A percentile compares a stretch with the other conserved stretches of the same genome.
Evolutionary conservation across 2,888 invertebrate species (phyloP).

Genomic region (Embidobia sp.): DNA sequence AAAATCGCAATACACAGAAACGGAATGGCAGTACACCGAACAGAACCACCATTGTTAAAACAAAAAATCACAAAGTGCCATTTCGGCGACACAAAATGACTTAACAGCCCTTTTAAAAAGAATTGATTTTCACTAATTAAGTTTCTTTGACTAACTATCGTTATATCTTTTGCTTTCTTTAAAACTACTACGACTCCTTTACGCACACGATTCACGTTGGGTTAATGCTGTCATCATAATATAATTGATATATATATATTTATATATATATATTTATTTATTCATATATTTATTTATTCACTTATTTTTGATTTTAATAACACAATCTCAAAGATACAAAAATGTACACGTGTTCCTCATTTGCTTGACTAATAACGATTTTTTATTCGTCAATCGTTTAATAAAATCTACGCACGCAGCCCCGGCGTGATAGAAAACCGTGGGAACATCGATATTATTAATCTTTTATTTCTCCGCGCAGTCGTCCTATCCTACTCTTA

Average conservation of each 20-base stretch:
- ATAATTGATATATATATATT: conserved; percentile 53
- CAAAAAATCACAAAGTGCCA: conserved; percentile 46
- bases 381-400: conserved; percentile 42
- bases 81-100: conserved; percentile 11
- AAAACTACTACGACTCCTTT: conserved; percentile 61
- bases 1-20: conserved; percentile 66
- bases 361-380: conserved; percentile 54
- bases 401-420: conserved; percentile 54
- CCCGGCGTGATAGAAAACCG: conserved; percentile 52
- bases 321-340: conserved; percentile 61
- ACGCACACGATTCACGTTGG: conserved; percentile 59
- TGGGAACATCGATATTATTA: conserved; percentile 55
- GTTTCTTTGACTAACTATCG: conserved; percentile 58
- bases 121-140: conserved; percentile 28
- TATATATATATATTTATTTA: conserved; percentile 29
- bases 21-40: conserved; percentile 46
- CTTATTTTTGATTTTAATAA: conserved; percentile 47
- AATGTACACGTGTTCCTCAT: conserved; percentile 55
- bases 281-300: conserved; percentile 32
- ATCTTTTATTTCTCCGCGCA: conserved; percentile 26
- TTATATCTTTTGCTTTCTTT: conserved; percentile 38
- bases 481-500: conserved; percentile 45
- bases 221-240: conserved; percentile 57
- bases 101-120: not conserved
- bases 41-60: conserved; percentile 24